Base-by-base conservation (phyloP, 2,888 invertebrate species). In the Agonopterix arenella region DNA sequence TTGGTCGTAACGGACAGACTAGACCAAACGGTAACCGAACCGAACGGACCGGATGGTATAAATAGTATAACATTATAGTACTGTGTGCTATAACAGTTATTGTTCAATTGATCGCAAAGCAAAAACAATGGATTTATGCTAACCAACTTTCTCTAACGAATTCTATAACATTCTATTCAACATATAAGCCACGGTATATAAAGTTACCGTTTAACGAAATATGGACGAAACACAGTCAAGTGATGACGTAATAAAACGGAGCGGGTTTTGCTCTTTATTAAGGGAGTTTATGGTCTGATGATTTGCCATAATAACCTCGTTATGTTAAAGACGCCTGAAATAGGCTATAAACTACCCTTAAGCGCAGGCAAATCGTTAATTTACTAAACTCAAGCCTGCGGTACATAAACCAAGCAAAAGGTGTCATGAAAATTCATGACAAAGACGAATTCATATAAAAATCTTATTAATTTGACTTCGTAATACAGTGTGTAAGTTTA, bases 241-340 rank as follows among this genome's bases (percentile, higher is more conserved):
- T 44, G 11, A 10, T 7, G 45, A 42, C 41, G 51, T 48, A 46
- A 48, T 52, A 52, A 52, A 52, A 52, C 37, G 28, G 42, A 46
- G 49, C 40, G 43, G 40, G 48, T 52, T 45, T 46, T 44, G 44
- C 48, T 49, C 49, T 48, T 48, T 45, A 43, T 43, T 48, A 49
- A 49, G 18, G 13, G 36, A 43, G 52, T 52, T 52, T 49, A 52
- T 46, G 49, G 44, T 46, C 52, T 44, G 49, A 41, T 49, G 49
- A 52, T 52, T 52, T 49, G 44, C 49, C 44, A 49, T 52, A 47
- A 52, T 44, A 52, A 52, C 28, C 49, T 46, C 36, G 40, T 52
- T 49, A 47, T 16, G 49, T 44, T 49, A 44, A 49, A 49, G 49
- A 44, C 40, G 48, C 37, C 41, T 28, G 42, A 47, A 51, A 47